Base-by-base conservation (phyloP, 1,140 invertebrate species). In the Drosophila pandora region DNA sequence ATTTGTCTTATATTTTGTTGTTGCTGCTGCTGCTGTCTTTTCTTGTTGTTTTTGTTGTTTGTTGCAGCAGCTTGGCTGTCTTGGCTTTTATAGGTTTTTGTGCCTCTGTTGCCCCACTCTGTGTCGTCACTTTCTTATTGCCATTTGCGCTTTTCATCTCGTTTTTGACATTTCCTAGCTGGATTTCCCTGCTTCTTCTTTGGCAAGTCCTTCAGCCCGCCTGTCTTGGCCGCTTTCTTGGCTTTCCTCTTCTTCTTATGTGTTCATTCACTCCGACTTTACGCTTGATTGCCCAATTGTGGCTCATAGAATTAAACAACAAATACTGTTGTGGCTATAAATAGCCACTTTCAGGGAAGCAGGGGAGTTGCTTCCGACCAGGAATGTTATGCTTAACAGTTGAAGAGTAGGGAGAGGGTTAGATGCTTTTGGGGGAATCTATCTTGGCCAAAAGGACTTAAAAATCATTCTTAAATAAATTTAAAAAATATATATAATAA, bases 251-350 rank as follows among this genome's bases (percentile, higher is more conserved):
- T 17, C 48, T 32, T 37, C 73, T 69, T 59, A 37, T 69, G 79
- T 83, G 79, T 82, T 83, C 79, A 83, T 49, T 82, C 79, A 82
- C 79, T 65, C 17, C 30, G n/a, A 23, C 58, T 65, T 75, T 71
- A 61, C 59, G 76, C 79, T 65, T 82, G 79, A 82, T 83, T 83
- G 76, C 80, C 72, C 76, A 79, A 83, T 84, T 84, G 80, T 84
- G 60, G 76, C 65, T 71, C 49, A 76, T 63, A 79, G 65, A 65
- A 76, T 76, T 70, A 71, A 84, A 79, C 58, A 76, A 84, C 70
- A 79, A 78, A 25, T 32, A 49, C 39, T 64, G 43, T 17, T 17
- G 17, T 17, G 17, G 17, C 22, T 62, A 43, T 12, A 74, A 70
- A 79, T 76, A 68, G 80, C 61, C 70, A 71, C 64, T 62, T 82